These are phyloP conservation scores for Cettia cetti DNA, from an alignment of 2,113 vertebrate species.

Conservation along the genomic window DNA sequence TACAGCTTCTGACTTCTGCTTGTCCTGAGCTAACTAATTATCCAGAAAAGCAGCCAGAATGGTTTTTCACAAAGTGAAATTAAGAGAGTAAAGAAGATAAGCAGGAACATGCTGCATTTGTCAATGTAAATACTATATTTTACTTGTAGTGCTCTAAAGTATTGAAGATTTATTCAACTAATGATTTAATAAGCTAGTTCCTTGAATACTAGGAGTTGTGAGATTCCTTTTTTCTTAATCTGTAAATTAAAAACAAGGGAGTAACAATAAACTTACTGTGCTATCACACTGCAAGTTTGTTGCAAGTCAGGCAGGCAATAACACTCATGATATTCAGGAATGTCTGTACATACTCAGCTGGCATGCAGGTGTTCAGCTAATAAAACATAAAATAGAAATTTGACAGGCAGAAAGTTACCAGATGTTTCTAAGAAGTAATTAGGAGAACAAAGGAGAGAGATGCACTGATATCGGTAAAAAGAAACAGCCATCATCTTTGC, in stretches of 20 bases:
- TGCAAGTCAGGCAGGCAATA: background rate
- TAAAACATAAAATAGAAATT: slow-evolving; percentile 48
- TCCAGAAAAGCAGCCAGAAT: background rate
- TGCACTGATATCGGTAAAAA: background rate
- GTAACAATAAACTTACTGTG: background rate
- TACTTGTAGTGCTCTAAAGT: background rate
- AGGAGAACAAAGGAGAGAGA: background rate
- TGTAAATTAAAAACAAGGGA: background rate
- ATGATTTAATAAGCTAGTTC: background rate
- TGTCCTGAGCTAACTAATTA: background rate
- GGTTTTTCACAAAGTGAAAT: background rate
- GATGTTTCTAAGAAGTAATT: slow-evolving; percentile 1
- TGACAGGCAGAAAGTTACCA: slow-evolving; percentile 18
- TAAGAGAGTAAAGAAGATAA: background rate
- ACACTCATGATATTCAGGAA: background rate
- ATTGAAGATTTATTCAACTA: background rate
- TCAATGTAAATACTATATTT: background rate
- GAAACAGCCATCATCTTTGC: background rate
- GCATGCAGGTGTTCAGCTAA: slow-evolving; percentile 28
- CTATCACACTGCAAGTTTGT: background rate
- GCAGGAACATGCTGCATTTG: background rate
- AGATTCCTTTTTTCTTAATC: background rate
- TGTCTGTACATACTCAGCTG: slow-evolving; percentile 29
- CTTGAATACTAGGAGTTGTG: background rate
- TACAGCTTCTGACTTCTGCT: background rate